phyloP scores from a whole-genome alignment of 30 jellyfish, hydroid and myxozoan genomes.

The Morbakka virulenta region DNA sequence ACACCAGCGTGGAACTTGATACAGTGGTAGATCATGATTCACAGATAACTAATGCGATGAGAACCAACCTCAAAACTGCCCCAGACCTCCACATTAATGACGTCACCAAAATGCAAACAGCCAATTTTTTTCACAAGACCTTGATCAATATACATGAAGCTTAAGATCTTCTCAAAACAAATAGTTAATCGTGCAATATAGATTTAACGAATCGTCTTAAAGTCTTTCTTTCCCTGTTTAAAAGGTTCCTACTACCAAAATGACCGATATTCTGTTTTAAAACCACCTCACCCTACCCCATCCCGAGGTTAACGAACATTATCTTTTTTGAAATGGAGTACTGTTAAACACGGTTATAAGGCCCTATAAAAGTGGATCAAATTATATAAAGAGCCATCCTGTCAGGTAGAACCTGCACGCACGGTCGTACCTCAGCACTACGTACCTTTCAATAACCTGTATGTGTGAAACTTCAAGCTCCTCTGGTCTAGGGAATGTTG shows the following conservation, averaged over 20 bases:
- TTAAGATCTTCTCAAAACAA: neutral
- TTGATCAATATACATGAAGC: neutral
- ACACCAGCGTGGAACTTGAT: conserved; percentile 2
- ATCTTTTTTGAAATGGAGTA: neutral
- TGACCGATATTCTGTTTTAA: neutral
- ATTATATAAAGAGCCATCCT: too few species aligned
- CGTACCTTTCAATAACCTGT: neutral
- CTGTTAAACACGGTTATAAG: neutral
- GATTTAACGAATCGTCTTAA: neutral
- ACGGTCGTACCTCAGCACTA: neutral
- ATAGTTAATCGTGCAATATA: neutral
- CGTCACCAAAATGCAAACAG: neutral
- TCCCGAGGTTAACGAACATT: neutral
- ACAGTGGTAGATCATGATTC: conserved; percentile 8
- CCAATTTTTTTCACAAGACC: too few species aligned
- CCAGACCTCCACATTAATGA: neutral
- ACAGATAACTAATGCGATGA: neutral
- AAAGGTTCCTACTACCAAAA: neutral
- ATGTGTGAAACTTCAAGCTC: neutral
- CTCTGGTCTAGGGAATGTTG: neutral
- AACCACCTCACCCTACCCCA: neutral
- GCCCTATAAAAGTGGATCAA: neutral
- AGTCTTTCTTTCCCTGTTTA: neutral
- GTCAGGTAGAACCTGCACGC: too few species aligned
- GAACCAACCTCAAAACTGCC: conserved; percentile 5